phyloP scores from a whole-genome alignment of 2,113 vertebrate species.

The Xenotilapia flavipinnis region DNA sequence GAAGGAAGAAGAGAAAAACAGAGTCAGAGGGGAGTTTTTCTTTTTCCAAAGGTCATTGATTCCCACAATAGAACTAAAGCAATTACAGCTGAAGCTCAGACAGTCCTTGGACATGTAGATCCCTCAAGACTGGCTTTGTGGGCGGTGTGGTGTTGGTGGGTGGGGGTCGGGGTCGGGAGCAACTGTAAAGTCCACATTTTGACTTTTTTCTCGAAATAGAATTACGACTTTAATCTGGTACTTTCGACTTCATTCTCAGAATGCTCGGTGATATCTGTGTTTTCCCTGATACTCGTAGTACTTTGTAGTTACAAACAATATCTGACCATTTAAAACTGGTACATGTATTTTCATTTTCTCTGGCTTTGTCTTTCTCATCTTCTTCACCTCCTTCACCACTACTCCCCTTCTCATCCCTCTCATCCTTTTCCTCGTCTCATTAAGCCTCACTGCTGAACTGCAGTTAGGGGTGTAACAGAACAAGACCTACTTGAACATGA shows the following conservation, averaged over 20 bases:
- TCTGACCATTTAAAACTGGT: not conserved
- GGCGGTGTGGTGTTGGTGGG: not conserved
- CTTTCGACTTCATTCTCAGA: not conserved
- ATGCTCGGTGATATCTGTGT: not conserved
- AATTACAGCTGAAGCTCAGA: conserved; percentile 22
- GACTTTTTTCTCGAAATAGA: not conserved
- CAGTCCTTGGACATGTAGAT: conserved; percentile 24
- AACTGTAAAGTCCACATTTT: not conserved
- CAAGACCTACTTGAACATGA: too few species aligned
- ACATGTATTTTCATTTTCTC: not conserved
- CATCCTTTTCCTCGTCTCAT: not conserved
- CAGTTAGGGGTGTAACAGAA: not conserved
- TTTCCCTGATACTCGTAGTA: not conserved
- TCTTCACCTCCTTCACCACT: not conserved
- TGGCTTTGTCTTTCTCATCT: not conserved
- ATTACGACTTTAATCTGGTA: not conserved
- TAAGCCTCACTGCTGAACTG: not conserved
- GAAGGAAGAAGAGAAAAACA: not conserved
- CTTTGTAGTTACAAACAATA: not conserved
- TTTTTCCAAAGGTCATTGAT: conserved; percentile 36
- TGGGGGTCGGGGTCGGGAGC: rapidly evolving
- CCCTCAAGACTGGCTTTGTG: not conserved
- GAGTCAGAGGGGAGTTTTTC: not conserved
- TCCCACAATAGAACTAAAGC: conserved; percentile 23
- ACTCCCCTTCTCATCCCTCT: not conserved